Evolutionary conservation across 2,888 invertebrate genomes (phyloP).

Genomic region (Mechanitis mazaeus): DNA sequence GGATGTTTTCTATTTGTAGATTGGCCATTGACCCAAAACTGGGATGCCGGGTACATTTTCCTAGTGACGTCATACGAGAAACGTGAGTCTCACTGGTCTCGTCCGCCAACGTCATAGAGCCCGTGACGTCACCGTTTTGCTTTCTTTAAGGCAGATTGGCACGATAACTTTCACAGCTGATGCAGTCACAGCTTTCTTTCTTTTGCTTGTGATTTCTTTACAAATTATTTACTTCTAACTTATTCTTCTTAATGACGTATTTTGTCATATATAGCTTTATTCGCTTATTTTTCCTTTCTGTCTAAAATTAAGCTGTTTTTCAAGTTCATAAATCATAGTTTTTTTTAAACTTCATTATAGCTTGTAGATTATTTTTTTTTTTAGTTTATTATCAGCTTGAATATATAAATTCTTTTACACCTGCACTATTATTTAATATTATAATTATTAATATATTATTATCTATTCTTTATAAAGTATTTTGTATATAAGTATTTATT

Average conservation of each 20-base stretch:
- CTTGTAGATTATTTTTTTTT: too few relatives aligned
- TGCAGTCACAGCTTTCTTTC: constrained; percentile 15
- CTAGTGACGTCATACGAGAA: constrained; percentile 73
- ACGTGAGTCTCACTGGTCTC: constrained; percentile 62
- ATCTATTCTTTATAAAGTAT: too few relatives aligned
- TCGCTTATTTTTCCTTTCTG: background rate
- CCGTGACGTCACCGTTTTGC: constrained; percentile 47
- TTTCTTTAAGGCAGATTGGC: constrained; percentile 32
- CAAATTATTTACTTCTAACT: too few relatives aligned
- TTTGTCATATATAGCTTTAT: background rate
- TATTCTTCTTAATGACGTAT: background rate
- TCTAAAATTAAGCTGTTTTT: background rate
- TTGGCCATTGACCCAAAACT: constrained; percentile 75
- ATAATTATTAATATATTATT: too few relatives aligned
- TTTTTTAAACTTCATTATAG: too few relatives aligned
- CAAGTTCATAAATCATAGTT: too few relatives aligned
- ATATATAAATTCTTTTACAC: too few relatives aligned
- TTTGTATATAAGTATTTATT: too few relatives aligned
- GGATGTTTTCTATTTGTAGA: constrained; percentile 72
- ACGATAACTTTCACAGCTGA: constrained; percentile 13
- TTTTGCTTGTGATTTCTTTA: constrained; percentile 15
- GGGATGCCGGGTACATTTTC: constrained; percentile 74
- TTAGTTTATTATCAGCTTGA: too few relatives aligned
- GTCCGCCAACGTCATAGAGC: constrained; percentile 40
- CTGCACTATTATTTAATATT: too few relatives aligned